Base-by-base conservation (phyloP, 2,113 vertebrate genomes). In the Motacilla alba region DNA sequence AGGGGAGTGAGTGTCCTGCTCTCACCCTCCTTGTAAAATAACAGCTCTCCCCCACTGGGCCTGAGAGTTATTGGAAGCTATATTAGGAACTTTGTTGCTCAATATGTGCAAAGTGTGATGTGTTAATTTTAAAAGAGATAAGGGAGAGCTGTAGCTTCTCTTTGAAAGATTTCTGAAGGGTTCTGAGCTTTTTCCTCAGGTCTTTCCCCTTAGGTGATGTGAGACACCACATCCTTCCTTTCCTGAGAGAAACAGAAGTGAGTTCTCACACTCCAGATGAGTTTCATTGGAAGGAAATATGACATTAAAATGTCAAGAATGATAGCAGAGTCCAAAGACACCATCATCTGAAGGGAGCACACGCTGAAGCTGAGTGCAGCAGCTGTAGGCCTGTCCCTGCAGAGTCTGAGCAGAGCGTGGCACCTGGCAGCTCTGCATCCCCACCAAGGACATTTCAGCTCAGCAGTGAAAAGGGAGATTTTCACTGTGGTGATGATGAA, bases 371-470 rank as follows among this genome's bases (percentile, higher is more conserved):
- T 2, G 7, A 49, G 75, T 5, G 53, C 59, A 62, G 63, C 24
- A 44, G 69, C 47, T 1, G 6, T 9, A 15, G 52, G 28, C 28
- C 3, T 4, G 15, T 52, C 58, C 74, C 52, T 50, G 30, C 8
- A 23, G 64, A 30, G 70, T 1, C 46, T 23, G 59, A 80, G 27
- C 27, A 15, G 31, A 0, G 33, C 0, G 0, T 4, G 35, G n/a
- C n/a, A 46, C 12, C 30, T 0, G 0, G 9, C 62, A 56, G 46
- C 58, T 35, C 56, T 3, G 1, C 1, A 1, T n/a, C 9, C 21
- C 41, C 84, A 41, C 27, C 63, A 19, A 46, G 52, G 55, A 35
- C 73, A 43, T 12, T 63, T 22, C 66, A 74, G 27, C 75, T 46
- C 7, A 14, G 49, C 33, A 73, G 31, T 22, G 72, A n/a, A 60